phyloP scores from a whole-genome alignment of 2,113 vertebrate species.

The Lepus americanus region DNA sequence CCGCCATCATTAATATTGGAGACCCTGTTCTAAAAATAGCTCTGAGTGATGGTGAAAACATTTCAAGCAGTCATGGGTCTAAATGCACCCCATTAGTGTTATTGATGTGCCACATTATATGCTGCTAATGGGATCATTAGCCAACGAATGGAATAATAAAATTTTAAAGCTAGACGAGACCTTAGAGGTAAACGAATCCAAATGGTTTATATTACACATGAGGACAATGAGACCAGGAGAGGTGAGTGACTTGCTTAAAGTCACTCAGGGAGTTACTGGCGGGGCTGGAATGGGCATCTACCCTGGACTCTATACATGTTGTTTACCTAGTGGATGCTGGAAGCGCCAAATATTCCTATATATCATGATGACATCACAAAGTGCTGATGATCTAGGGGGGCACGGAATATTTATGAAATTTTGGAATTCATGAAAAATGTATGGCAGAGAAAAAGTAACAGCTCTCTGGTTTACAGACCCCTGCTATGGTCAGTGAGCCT shows the following conservation, averaged over 20 bases:
- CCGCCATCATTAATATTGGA: background rate
- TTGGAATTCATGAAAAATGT: background rate
- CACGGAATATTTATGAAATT: background rate
- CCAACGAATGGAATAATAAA: conserved; percentile 65
- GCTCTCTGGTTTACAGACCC: background rate
- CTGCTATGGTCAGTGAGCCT: conserved; percentile 4
- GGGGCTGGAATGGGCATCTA: background rate
- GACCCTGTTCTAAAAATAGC: conserved; percentile 60
- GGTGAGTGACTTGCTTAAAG: background rate
- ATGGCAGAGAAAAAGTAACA: background rate
- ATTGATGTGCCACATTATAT: conserved; percentile 65
- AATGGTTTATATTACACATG: conserved; percentile 47
- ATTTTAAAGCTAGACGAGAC: conserved; percentile 61
- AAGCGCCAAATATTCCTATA: background rate
- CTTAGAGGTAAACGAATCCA: conserved; percentile 52
- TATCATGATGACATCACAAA: background rate
- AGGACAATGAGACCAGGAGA: conserved; percentile 21
- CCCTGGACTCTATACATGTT: background rate
- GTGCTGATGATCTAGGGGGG: background rate
- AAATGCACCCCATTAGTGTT: conserved; percentile 69
- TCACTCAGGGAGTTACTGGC: background rate
- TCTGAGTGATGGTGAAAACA: conserved; percentile 22
- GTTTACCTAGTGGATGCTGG: background rate
- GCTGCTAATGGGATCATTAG: conserved; percentile 72
- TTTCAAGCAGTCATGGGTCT: background rate